A percentile compares a stretch with the other conserved stretches of the same genome.
Evolutionary conservation across 2,888 invertebrate species (phyloP).

Genomic region (Smittia aterrima): DNA sequence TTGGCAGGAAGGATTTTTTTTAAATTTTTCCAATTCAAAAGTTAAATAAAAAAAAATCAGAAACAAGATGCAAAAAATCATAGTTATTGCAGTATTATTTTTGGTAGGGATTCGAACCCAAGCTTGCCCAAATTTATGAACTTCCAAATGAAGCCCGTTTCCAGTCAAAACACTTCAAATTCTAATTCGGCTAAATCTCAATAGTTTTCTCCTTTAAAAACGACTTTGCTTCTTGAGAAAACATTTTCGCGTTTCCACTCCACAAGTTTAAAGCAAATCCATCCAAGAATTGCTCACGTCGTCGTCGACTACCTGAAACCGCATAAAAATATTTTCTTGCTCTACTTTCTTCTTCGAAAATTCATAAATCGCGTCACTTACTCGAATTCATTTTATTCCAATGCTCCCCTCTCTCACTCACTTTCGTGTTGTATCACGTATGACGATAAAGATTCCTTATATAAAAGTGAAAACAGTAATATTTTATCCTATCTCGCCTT

Average conservation of each 20-base stretch:
- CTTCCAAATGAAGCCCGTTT: too few relatives aligned
- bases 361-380: slow-evolving; percentile 42
- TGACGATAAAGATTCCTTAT: slow-evolving; percentile 37
- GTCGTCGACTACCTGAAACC: slow-evolving; percentile 29
- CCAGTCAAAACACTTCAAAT: too few relatives aligned
- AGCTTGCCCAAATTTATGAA: too few relatives aligned
- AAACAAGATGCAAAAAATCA: too few relatives aligned
- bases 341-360: slow-evolving; percentile 32
- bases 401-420: not conserved
- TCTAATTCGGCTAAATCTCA: too few relatives aligned
- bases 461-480: slow-evolving; percentile 41
- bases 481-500: slow-evolving; percentile 33
- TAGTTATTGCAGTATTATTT: too few relatives aligned
- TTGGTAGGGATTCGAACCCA: too few relatives aligned
- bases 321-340: slow-evolving; percentile 10
- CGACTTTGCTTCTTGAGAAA: too few relatives aligned
- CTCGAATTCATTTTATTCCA: slow-evolving; percentile 31
- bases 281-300: slow-evolving; percentile 26
- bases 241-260: not conserved
- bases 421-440: slow-evolving; percentile 33
- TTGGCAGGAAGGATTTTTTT: too few relatives aligned
- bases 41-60: too few relatives aligned
- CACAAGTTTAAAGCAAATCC: not conserved
- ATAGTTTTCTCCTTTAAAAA: too few relatives aligned
- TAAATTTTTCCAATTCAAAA: too few relatives aligned